Evolutionary conservation across 2,888 invertebrate species (phyloP).

Genomic region (Thera britannica): DNA sequence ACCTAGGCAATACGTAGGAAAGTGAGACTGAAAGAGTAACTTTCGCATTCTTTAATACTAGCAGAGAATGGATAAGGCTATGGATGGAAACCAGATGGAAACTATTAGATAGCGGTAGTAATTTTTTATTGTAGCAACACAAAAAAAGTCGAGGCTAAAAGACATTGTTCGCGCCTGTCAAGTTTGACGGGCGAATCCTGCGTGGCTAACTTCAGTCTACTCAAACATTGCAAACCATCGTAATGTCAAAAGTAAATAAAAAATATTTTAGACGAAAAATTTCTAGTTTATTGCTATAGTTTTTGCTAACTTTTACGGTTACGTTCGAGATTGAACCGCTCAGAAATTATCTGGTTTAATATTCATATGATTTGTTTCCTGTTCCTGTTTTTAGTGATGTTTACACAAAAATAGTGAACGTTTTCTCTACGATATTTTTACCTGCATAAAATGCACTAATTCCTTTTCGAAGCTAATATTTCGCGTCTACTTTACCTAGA

Average conservation of each 20-base stretch:
- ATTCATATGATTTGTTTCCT: constrained; percentile 44
- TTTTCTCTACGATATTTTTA: constrained; percentile 65
- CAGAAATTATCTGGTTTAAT: constrained; percentile 32
- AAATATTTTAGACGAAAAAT: constrained; percentile 50
- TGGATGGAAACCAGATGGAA: too few species aligned
- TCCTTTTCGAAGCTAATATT: constrained; percentile 55
- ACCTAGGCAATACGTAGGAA: too few species aligned
- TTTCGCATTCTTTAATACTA: too few species aligned
- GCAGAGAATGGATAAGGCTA: too few species aligned
- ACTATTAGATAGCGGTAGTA: too few species aligned
- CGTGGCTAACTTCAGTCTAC: constrained; percentile 56
- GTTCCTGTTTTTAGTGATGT: constrained; percentile 52
- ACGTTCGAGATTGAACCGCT: constrained; percentile 47
- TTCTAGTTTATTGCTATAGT: constrained; percentile 41
- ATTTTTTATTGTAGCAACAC: too few species aligned
- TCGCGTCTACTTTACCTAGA: constrained; percentile 55
- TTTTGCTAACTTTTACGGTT: constrained; percentile 62
- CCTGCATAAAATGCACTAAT: constrained; percentile 66
- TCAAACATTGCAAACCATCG: constrained; percentile 51
- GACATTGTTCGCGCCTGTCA: too few species aligned
- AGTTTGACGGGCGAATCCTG: neutral
- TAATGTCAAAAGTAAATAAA: constrained; percentile 80
- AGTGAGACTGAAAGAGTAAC: too few species aligned
- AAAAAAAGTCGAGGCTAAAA: too few species aligned
- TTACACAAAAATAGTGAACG: constrained; percentile 56